Base-by-base conservation (phyloP, 2,113 vertebrate species). In the Vireo altiloquus region DNA sequence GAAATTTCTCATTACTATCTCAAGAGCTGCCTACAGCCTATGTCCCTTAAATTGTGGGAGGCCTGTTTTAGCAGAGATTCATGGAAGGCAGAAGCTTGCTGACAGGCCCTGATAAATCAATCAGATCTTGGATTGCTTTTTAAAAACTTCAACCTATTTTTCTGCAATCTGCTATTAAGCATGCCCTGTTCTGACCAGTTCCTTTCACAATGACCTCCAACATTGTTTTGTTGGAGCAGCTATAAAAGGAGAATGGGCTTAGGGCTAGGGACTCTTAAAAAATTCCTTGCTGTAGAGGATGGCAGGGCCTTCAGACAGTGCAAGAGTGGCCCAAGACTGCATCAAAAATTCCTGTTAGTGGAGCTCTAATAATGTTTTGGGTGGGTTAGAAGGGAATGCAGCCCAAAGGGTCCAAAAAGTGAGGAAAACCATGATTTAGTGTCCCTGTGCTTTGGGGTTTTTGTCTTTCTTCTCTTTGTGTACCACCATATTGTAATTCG, bases 51-150 rank as follows among this genome's bases (percentile, higher is more conserved):
- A 66, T 46, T 0, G 17, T 68, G 31, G 1, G 1, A 75, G 6
- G 39, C 33, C 25, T 89, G 52, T 89, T 88, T 81, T 78, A 46
- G 69, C 35, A 71, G 66, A 89, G 80, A 94, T 83, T 92, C 81
- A 82, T 50, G 42, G 44, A 66, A 80, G 64, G 37, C 40, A 83
- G 61, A 70, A 68, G 52, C 56, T 75, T 37, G 24, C 60, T 76
- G 87, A 71, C 76, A 92, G 40, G 40, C 18, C 6, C 39, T 81
- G 86, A 33, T 92, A 94, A 94, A 97, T 97, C 94, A 89, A 31
- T 89, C 82, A 70, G 52, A 60, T 84, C 27, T 91, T 75, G 77
- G 37, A 89, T 71, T 87, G 69, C 35, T 87, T 92, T 94, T 86
- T 52, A 52, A 94, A 94, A 91, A 59, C 56, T 85, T 76, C 69